Conservation (phyloP, 2,797 vertebrate genomes). For the Hydrolagus colliei region DNA sequence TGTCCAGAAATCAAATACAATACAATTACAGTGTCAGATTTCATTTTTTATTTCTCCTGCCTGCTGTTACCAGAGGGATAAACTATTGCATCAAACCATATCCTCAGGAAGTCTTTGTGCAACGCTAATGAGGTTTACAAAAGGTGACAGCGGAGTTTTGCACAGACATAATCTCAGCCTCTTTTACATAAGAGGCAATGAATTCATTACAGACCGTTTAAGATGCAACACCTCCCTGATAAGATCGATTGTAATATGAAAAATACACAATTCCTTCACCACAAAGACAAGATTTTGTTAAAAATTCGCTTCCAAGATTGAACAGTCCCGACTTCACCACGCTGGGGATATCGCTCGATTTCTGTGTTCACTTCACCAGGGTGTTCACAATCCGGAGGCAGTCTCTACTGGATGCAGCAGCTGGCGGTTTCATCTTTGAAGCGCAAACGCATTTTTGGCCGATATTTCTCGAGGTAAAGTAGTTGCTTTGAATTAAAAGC, state of each 20-base stretch:
- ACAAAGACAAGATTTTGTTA: constrained; percentile 25
- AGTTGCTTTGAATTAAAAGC: constrained; percentile 99
- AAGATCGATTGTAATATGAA: constrained; percentile 31
- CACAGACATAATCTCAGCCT: constrained; percentile 31
- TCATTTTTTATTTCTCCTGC: constrained; percentile 28
- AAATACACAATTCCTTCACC: constrained; percentile 32
- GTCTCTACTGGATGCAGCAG: constrained; percentile 86
- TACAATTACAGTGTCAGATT: constrained; percentile 30
- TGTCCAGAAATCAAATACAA: constrained; percentile 25
- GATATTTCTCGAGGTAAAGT: constrained; percentile 98
- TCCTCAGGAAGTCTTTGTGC: constrained; percentile 28
- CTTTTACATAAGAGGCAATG: constrained; percentile 14
- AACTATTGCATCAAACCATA: constrained; percentile 31
- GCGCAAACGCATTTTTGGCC: constrained; percentile 92
- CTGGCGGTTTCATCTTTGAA: constrained; percentile 89
- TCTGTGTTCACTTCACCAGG: constrained; percentile 19
- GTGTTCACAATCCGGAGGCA: constrained; percentile 4
- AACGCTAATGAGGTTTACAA: constrained; percentile 28
- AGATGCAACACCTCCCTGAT: constrained; percentile 30
- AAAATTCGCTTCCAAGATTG: constrained; percentile 28
- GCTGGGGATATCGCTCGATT: constrained; percentile 4
- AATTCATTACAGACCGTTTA: constrained; percentile 25
- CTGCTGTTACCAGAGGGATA: constrained; percentile 22
- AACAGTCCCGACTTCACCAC: constrained; percentile 5
- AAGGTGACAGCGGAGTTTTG: constrained; percentile 28